These are phyloP conservation scores for Mesitornis unicolor DNA, from an alignment of 2,113 vertebrate genomes.

Conservation along the genomic window DNA sequence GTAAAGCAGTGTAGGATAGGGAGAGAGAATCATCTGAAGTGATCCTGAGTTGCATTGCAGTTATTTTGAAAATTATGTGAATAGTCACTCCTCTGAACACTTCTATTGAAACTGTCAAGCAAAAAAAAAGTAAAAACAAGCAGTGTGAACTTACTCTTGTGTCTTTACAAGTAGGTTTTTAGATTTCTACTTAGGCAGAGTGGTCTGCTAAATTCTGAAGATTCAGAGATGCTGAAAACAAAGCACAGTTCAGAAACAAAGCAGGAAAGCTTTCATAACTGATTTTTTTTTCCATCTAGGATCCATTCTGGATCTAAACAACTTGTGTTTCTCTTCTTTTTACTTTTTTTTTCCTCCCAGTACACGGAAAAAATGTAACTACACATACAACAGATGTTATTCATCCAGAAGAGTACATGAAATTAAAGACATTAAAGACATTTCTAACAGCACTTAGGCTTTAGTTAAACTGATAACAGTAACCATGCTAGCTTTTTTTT, in stretches of 20 bases:
- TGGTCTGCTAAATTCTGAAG: not conserved
- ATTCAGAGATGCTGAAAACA: not conserved
- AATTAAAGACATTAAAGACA: not conserved
- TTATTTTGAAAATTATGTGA: not conserved
- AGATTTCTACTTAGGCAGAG: not conserved
- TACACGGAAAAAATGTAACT: not conserved
- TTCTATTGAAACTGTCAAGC: not conserved
- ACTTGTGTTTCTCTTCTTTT: not conserved
- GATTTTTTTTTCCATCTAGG: not conserved
- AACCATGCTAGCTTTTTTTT: not conserved
- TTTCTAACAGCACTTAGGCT: not conserved
- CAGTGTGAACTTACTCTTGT: not conserved
- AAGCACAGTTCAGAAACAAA: not conserved
- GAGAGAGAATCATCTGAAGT: not conserved
- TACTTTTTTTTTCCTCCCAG: not conserved
- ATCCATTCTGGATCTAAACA: not conserved
- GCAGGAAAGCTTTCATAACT: not conserved
- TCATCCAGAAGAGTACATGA: not conserved
- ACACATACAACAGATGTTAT: not conserved
- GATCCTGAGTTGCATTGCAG: not conserved
- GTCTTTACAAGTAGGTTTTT: not conserved
- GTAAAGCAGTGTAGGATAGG: not conserved
- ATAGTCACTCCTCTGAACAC: not conserved
- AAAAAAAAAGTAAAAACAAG: not conserved
- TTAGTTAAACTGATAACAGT: not conserved